Evolutionary conservation across 1,140 invertebrate genomes (phyloP).

Genomic region (Procambarus clarkii): DNA sequence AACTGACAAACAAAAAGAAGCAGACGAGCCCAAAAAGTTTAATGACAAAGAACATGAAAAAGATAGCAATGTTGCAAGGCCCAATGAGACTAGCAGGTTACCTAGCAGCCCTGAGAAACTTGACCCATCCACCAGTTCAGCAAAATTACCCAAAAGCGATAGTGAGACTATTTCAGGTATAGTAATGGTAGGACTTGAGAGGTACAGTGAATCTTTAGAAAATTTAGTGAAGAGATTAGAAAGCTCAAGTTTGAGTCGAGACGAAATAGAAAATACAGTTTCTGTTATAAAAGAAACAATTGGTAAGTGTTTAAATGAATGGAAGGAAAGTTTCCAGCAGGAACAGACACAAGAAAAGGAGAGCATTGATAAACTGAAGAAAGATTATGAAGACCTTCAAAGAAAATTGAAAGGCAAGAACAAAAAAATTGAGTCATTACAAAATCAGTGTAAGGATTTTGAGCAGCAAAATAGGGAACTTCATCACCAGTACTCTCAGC

Average conservation of each 20-base stretch:
- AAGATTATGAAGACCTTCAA: constrained; percentile 45
- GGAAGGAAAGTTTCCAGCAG: constrained; percentile 46
- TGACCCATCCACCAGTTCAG: neutral
- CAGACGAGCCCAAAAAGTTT: neutral
- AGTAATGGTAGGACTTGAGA: neutral
- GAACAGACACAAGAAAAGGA: constrained; percentile 2
- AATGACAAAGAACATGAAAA: neutral
- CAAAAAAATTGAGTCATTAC: constrained; percentile 39
- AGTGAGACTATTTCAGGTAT: neutral
- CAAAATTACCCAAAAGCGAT: neutral
- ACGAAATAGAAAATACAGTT: constrained; percentile 20
- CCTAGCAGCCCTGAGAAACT: neutral
- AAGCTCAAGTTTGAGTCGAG: constrained; percentile 16
- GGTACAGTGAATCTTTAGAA: constrained; percentile 28
- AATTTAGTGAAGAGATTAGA: constrained; percentile 42
- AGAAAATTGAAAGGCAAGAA: constrained; percentile 25
- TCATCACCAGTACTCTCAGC: constrained; percentile 16
- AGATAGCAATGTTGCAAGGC: neutral
- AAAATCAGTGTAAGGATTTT: constrained; percentile 25
- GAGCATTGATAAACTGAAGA: neutral
- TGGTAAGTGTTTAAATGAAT: constrained; percentile 37
- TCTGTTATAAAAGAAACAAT: constrained; percentile 41
- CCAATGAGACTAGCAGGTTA: neutral
- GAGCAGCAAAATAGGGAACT: constrained; percentile 40
- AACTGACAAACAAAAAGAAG: neutral